Conservation (phyloP, 2,113 vertebrate species). For the Marmota monax region DNA sequence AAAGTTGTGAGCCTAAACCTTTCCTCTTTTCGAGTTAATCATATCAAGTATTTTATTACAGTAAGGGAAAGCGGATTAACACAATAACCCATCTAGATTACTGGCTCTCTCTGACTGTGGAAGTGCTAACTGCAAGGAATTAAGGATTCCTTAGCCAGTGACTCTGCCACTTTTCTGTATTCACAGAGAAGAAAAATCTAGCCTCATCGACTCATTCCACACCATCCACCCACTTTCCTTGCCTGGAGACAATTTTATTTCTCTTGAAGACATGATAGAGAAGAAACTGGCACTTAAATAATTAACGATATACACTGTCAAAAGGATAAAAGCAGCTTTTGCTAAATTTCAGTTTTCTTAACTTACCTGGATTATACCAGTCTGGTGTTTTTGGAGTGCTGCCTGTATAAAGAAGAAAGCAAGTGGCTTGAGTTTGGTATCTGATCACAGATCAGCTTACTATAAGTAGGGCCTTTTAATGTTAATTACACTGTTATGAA, state of each 20-base stretch:
- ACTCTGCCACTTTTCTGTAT: not conserved
- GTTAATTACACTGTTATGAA: not conserved
- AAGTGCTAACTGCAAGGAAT: not conserved
- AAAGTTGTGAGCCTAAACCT: not conserved
- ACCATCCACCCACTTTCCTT: not conserved
- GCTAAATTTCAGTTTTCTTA: slow-evolving; percentile 45
- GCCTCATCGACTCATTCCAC: not conserved
- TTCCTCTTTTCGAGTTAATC: not conserved
- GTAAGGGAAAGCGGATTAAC: not conserved
- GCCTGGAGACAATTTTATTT: not conserved
- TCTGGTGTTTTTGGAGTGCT: slow-evolving; percentile 89
- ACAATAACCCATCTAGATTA: not conserved
- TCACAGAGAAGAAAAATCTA: slow-evolving; percentile 12
- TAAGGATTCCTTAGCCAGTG: not conserved
- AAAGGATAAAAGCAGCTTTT: slow-evolving; percentile 26
- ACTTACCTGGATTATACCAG: slow-evolving; percentile 97
- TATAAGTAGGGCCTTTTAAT: not conserved
- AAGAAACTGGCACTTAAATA: not conserved
- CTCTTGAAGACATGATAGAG: not conserved
- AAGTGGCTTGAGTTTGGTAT: slow-evolving; percentile 48
- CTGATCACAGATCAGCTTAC: not conserved
- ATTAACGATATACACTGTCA: not conserved
- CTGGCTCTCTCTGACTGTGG: not conserved
- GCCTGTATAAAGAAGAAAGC: slow-evolving; percentile 86
- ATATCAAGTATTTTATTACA: not conserved